Evolutionary conservation across 1,140 invertebrate species (phyloP).

Genomic region (Drosophila arizonae): DNA sequence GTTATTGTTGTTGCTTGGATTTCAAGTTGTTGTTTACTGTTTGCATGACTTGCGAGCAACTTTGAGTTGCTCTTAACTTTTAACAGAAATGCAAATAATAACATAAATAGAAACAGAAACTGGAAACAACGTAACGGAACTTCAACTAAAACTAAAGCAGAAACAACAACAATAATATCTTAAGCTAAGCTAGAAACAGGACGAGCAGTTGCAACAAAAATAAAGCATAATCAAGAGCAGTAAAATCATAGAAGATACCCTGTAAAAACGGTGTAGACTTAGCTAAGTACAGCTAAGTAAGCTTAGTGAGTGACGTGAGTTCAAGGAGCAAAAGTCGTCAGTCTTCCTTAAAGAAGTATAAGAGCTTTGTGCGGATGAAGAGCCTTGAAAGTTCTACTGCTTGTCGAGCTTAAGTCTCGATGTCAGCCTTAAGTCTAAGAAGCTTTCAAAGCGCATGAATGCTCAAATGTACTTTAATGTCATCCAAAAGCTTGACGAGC

Average conservation of each 20-base stretch:
- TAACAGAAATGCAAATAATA: conserved; percentile 57
- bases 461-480: not conserved
- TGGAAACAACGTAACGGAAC: conserved; percentile 33
- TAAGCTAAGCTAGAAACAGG: conserved; percentile 48
- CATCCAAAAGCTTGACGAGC: too few species aligned
- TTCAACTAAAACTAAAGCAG: conserved; percentile 57
- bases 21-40: conserved; percentile 4
- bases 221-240: conserved; percentile 1
- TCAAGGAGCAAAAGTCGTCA: not conserved
- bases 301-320: not conserved
- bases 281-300: not conserved
- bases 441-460: not conserved
- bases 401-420: too few species aligned
- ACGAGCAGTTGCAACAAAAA: conserved; percentile 16
- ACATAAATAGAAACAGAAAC: conserved; percentile 33
- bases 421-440: too few species aligned
- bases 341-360: not conserved
- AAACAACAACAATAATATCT: conserved; percentile 60
- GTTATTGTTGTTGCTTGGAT: conserved; percentile 14
- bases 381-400: not conserved
- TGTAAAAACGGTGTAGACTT: conserved; percentile 6
- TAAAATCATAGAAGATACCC: not conserved
- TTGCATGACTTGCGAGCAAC: conserved; percentile 44
- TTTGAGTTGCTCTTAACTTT: conserved; percentile 54
- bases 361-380: not conserved